Percentiles rank a stretch among this genome's conserved stretches.
Conservation (phyloP, 2,888 invertebrate genomes). For the Heliconius cydno region DNA sequence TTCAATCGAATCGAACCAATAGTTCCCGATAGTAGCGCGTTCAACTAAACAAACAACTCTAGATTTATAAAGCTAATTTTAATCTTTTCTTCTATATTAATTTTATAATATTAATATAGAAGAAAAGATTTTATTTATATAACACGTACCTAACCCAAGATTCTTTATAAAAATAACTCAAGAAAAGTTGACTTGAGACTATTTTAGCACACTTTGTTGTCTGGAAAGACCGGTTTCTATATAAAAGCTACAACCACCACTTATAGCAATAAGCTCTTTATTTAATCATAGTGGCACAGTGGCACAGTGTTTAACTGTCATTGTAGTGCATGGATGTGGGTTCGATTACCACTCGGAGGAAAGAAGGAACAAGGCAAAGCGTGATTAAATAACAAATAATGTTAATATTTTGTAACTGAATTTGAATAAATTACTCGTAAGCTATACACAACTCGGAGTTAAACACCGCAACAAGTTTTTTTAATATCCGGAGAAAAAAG, state of each 20-base stretch:
- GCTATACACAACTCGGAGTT: no score
- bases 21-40: background rate
- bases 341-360: background rate
- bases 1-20: background rate
- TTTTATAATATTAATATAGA: background rate
- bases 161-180: slow-evolving; percentile 11
- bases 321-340: background rate
- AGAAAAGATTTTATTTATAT: background rate
- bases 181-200: background rate
- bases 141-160: background rate
- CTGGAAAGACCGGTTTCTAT: slow-evolving; percentile 20
- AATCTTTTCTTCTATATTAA: no score
- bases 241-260: background rate
- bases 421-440: no score
- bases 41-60: background rate
- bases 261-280: slow-evolving; percentile 2
- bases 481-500: no score
- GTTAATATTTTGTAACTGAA: no score
- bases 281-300: background rate
- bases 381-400: no score
- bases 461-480: no score
- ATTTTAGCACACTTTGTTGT: slow-evolving; percentile 19
- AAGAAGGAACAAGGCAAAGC: no score
- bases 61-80: no score
- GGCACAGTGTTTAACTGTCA: background rate